phyloP scores from a whole-genome alignment of 2,888 invertebrate genomes.

The Notodonta ziczac region DNA sequence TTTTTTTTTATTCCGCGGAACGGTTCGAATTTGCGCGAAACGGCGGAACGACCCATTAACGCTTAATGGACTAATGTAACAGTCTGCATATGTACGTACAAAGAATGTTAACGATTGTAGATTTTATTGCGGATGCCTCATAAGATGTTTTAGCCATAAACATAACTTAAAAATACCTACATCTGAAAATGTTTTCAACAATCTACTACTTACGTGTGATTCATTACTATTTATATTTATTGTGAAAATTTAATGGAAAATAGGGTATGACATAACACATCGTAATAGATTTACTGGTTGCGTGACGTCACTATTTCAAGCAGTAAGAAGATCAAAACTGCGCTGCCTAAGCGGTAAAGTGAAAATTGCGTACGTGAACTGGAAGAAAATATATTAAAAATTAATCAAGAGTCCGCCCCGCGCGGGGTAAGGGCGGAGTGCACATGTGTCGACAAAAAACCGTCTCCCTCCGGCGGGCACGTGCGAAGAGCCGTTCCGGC shows the following conservation, averaged over 20 bases:
- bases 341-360: slow-evolving; percentile 72
- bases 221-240: no score
- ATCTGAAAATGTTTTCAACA: no score
- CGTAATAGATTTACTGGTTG: slow-evolving; percentile 56
- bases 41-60: no score
- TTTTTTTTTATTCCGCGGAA: no score
- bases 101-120: slow-evolving; percentile 21
- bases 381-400: slow-evolving; percentile 84
- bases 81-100: slow-evolving; percentile 51
- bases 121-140: slow-evolving; percentile 23
- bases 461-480: slow-evolving; percentile 75
- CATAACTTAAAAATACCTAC: background rate
- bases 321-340: slow-evolving; percentile 43
- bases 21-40: no score
- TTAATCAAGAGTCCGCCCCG: slow-evolving; percentile 72
- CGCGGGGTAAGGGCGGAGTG: slow-evolving; percentile 53
- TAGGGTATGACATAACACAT: background rate
- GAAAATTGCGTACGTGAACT: slow-evolving; percentile 84
- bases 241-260: no score
- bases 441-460: slow-evolving; percentile 84
- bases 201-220: no score
- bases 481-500: slow-evolving; percentile 80
- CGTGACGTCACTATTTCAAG: slow-evolving; percentile 50
- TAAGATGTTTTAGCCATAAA: slow-evolving; percentile 40
- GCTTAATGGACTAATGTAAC: slow-evolving; percentile 58